Base-by-base conservation (phyloP, 2,113 vertebrate species). In the Rattus norvegicus region DNA sequence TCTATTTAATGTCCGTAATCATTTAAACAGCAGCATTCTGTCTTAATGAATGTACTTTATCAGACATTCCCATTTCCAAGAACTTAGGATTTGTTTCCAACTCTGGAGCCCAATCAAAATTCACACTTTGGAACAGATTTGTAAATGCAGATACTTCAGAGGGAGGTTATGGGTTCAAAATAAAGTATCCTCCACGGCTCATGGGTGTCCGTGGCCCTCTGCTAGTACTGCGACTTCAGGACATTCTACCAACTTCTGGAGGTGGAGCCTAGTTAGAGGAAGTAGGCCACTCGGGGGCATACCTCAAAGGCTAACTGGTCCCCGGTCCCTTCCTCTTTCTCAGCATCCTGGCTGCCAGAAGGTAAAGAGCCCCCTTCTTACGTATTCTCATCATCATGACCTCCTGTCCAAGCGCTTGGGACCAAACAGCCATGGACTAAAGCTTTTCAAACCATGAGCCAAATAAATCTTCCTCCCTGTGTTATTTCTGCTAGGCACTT, bases 1-100 rank as follows among this genome's bases (percentile, higher is more conserved):
- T 76, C 26, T 70, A 47, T 67, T 76, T 20, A 85, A 47, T 77
- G 54, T 80, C 69, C 33, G 33, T 61, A 92, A 92, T 91, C 75
- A 92, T 63, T 79, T 94, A 39, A 85, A 47, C 26, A 67, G 39
- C 75, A 94, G 89, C 63, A 20, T 93, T 92, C 24, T 20, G 73
- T 24, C 93, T 96, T 28, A 95, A 52, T 76, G 47, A 63, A 80
- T 92, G 36, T 28, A 49, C 33, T 61, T 92, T 54, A 84, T 83
- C 81, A 69, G 67, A 77, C 30, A 87, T 69, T 70, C 86, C 39
- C 22, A 79, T n/a, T n/a, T 94, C 76, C 76, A 24, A 43, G 43
- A 5, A 76, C 26, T 70, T 16, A 92, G 61, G 52, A n/a, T 85
- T 90, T 49, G 54, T 73, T 91, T 95, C 89, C n/a, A 56, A 65